phyloP scores from a whole-genome alignment of 1,140 invertebrate species.

The Carposina sasakii region DNA sequence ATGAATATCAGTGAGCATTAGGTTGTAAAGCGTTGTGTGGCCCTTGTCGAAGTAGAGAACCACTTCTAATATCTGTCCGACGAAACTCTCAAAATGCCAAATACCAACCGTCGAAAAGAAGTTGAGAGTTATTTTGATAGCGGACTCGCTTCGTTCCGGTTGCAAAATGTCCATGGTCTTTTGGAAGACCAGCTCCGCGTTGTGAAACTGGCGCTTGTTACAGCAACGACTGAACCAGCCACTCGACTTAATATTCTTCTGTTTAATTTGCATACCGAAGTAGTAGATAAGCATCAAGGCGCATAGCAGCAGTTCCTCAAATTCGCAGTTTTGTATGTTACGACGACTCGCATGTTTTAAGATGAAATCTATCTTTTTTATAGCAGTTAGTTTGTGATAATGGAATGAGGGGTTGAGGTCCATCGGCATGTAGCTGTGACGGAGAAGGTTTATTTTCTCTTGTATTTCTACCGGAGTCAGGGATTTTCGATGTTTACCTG shows the following conservation, averaged over 20 bases:
- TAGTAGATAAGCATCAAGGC: conserved; percentile 34
- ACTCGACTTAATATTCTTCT: conserved; percentile 20
- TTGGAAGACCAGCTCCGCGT: conserved; percentile 30
- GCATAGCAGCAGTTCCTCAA: conserved; percentile 28
- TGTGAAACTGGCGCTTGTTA: conserved; percentile 26
- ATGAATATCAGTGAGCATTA: conserved; percentile 42
- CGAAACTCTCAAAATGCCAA: conserved; percentile 38
- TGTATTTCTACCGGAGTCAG: conserved; percentile 17
- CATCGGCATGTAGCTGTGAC: conserved; percentile 26
- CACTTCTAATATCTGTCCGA: conserved; percentile 36
- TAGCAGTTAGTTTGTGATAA: conserved; percentile 27
- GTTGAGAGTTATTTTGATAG: conserved; percentile 31
- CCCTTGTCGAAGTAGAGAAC: conserved; percentile 34
- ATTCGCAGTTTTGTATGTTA: conserved; percentile 26
- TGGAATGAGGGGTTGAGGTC: conserved; percentile 24
- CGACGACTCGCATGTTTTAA: conserved; percentile 17
- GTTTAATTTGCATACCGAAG: conserved; percentile 39
- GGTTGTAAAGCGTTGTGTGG: conserved; percentile 29
- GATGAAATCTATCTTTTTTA: conserved; percentile 26
- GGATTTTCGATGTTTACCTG: too few species aligned
- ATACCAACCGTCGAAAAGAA: conserved; percentile 31
- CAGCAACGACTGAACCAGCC: conserved; percentile 23
- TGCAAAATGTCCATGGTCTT: conserved; percentile 29
- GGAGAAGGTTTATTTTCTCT: conserved; percentile 27
- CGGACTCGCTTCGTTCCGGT: conserved; percentile 31